Percentiles rank a stretch among this genome's conserved stretches.
These are phyloP conservation scores for Tinea semifulvella DNA, from an alignment of 2,888 invertebrate genomes.

Conservation along the genomic window DNA sequence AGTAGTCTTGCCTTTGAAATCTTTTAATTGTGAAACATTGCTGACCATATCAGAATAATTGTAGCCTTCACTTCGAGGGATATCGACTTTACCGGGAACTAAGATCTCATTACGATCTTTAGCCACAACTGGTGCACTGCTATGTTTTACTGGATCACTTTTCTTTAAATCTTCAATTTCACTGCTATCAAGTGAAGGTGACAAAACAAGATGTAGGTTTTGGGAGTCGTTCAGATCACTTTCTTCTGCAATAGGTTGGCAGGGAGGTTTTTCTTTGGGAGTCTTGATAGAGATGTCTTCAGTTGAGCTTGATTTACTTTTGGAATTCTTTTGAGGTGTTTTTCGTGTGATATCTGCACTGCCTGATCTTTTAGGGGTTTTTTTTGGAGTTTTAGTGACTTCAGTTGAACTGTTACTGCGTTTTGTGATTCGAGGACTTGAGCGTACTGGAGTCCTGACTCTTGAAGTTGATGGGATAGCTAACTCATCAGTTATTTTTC, in stretches of 20 bases:
- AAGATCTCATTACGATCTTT: slow-evolving; percentile 36
- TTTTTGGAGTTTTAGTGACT: slow-evolving; percentile 30
- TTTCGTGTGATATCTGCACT: slow-evolving; percentile 44
- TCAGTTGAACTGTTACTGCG: slow-evolving; percentile 50
- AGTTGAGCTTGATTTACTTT: slow-evolving; percentile 23
- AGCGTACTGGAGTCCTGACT: slow-evolving; percentile 36
- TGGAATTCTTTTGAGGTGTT: slow-evolving; percentile 32
- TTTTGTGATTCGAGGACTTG: slow-evolving; percentile 46
- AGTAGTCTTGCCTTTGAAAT: slow-evolving; percentile 37
- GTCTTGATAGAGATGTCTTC: slow-evolving; percentile 20
- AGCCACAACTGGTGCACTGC: slow-evolving; percentile 39
- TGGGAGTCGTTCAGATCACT: slow-evolving; percentile 47
- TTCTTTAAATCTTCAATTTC: slow-evolving; percentile 22
- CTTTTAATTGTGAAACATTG: slow-evolving; percentile 31
- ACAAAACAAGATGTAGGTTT: slow-evolving; percentile 44
- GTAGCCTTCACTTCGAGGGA: slow-evolving; percentile 41
- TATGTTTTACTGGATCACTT: slow-evolving; percentile 24
- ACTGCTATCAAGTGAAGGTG: slow-evolving; percentile 36
- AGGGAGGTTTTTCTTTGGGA: slow-evolving; percentile 34
- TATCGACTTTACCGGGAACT: slow-evolving; percentile 31
- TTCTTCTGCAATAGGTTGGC: slow-evolving; percentile 40
- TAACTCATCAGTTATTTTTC: slow-evolving; percentile 24
- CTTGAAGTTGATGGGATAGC: slow-evolving; percentile 40
- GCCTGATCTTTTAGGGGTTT: slow-evolving; percentile 48
- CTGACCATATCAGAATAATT: slow-evolving; percentile 37